Conservation (phyloP, 37 sponge, comb jelly and placozoan species). For the Petrosia ficiformis region DNA sequence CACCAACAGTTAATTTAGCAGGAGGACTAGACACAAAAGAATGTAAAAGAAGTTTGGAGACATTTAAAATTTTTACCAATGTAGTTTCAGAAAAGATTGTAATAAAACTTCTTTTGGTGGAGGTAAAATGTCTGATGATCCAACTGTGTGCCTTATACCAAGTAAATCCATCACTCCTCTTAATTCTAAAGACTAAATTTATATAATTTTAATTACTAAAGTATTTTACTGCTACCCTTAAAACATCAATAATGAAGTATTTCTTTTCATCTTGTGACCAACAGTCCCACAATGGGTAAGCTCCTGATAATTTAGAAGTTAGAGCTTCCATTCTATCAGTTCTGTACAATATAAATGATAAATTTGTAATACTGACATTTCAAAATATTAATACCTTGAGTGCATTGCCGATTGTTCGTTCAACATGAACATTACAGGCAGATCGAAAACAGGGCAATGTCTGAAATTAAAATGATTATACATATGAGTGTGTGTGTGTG, state of each 20-base stretch:
- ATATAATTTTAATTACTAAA: not conserved
- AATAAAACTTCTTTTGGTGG: constrained; percentile 48
- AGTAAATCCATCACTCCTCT: constrained; percentile 75
- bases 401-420: constrained; percentile 40
- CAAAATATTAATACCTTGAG: constrained; percentile 11
- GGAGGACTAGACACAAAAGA: constrained; percentile 13
- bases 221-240: constrained; percentile 8
- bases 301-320: constrained; percentile 14
- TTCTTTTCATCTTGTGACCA: constrained; percentile 49
- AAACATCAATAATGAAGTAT: not conserved
- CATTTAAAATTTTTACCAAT: constrained; percentile 3
- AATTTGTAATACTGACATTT: not conserved
- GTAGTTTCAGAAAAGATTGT: constrained; percentile 26
- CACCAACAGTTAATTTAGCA: constrained; percentile 72
- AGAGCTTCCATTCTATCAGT: constrained; percentile 22
- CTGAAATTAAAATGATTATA: constrained; percentile 15
- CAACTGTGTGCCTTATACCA: constrained; percentile 62
- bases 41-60: not conserved
- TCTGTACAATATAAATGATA: not conserved
- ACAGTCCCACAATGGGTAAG: constrained; percentile 15
- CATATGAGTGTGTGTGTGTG: too few species aligned
- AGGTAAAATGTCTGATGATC: constrained; percentile 46
- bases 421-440: constrained; percentile 59
- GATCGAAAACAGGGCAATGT: constrained; percentile 43
- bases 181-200: constrained; percentile 30